A percentile compares a stretch with the other conserved stretches of the same genome.
Evolutionary conservation across 2,113 vertebrate species (phyloP).

Genomic region (Astatoreochromis straeleni): DNA sequence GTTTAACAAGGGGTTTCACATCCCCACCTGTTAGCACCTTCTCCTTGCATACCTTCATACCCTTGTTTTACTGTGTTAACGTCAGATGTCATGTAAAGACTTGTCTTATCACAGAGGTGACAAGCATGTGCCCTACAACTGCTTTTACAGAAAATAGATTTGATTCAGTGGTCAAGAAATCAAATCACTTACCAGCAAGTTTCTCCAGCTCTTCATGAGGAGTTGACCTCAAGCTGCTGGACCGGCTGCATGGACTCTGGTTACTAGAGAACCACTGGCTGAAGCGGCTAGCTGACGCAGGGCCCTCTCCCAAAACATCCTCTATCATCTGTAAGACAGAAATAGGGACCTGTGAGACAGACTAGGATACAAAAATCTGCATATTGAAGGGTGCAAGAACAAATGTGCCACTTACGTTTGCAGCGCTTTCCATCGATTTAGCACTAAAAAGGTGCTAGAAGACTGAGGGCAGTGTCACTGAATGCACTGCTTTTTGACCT

Average conservation of each 20-base stretch:
- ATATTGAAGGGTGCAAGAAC: conserved; percentile 15
- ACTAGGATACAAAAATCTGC: neutral
- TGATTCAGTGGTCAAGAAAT: neutral
- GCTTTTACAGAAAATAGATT: neutral
- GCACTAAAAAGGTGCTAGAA: conserved; percentile 45
- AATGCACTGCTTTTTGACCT: neutral
- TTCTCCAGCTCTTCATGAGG: conserved; percentile 95
- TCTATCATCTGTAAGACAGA: conserved; percentile 87
- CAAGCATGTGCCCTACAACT: neutral
- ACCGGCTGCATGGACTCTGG: conserved; percentile 87
- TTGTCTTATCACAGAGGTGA: neutral
- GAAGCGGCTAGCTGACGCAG: conserved; percentile 87
- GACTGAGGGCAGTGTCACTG: neutral
- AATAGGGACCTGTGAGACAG: neutral
- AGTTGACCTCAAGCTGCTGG: conserved; percentile 92
- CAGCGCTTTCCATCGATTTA: conserved; percentile 26
- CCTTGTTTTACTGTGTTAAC: neutral
- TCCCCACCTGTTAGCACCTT: neutral
- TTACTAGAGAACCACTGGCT: conserved; percentile 93
- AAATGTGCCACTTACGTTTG: conserved; percentile 59
- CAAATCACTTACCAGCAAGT: conserved; percentile 80
- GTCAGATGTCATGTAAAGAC: neutral
- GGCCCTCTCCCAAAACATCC: conserved; percentile 92
- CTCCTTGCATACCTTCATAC: neutral
- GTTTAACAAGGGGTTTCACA: neutral